Percentiles rank a stretch among this genome's conserved stretches.
Evolutionary conservation across 2,888 invertebrate species (phyloP).

Genomic region (Anaspis maculata): DNA sequence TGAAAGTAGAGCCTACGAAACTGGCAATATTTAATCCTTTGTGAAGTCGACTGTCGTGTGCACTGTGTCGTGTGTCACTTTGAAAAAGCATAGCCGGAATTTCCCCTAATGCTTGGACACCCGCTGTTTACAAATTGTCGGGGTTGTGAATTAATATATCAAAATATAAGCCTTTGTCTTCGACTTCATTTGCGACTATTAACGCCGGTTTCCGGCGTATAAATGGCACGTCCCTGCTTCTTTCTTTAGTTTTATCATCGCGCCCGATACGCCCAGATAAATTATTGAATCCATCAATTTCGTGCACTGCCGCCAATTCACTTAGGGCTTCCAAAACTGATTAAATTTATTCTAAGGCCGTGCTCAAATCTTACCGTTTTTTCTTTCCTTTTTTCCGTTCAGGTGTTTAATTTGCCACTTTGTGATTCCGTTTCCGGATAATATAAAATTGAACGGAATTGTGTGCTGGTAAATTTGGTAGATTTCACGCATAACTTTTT

Average conservation of each 20-base stretch:
- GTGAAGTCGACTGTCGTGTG: constrained; percentile 25
- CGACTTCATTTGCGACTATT: constrained; percentile 17
- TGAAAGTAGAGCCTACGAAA: constrained; percentile 31
- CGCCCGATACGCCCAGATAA: constrained; percentile 4
- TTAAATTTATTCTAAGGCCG: no score
- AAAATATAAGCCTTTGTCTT: constrained; percentile 27
- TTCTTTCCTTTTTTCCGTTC: no score
- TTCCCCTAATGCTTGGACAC: constrained; percentile 28
- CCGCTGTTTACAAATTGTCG: constrained; percentile 38
- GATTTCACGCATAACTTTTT: no score
- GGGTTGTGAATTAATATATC: constrained; percentile 38
- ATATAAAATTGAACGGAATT: no score
- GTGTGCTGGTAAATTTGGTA: no score
- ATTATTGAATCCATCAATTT: constrained; percentile 11
- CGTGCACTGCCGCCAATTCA: no score
- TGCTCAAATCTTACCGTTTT: no score
- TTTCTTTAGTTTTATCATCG: not conserved
- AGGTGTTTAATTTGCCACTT: no score
- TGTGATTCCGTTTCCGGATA: no score
- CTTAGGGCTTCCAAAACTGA: not conserved
- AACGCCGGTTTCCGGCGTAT: constrained; percentile 9
- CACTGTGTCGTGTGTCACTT: constrained; percentile 30
- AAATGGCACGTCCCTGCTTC: constrained; percentile 2
- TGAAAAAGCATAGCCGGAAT: constrained; percentile 19
- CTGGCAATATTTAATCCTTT: constrained; percentile 34